These are phyloP conservation scores for Neopipo cinnamomea DNA, from an alignment of 2,113 vertebrate species.

Conservation along the genomic window DNA sequence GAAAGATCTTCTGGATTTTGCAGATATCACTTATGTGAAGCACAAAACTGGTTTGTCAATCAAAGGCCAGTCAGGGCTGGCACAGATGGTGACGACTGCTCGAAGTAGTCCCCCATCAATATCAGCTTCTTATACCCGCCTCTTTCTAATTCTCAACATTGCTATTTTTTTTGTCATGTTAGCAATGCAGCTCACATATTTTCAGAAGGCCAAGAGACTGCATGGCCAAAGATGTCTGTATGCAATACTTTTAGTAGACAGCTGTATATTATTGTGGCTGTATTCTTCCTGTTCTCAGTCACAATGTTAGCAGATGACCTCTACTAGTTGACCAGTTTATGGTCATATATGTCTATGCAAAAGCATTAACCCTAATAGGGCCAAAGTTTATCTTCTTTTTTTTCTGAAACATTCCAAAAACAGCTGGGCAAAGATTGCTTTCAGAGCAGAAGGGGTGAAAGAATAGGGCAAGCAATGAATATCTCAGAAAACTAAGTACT, in stretches of 20 bases:
- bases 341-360: conserved; percentile 63
- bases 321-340: conserved; percentile 46
- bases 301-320: conserved; percentile 81
- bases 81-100: conserved; percentile 72
- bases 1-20: conserved; percentile 89
- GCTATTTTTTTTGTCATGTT: conserved; percentile 92
- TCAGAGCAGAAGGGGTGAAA: conserved; percentile 1
- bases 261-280: conserved; percentile 90
- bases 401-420: conserved; percentile 59
- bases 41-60: conserved; percentile 71
- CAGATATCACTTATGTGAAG: conserved; percentile 78
- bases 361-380: conserved; percentile 58
- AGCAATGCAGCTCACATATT: conserved; percentile 87
- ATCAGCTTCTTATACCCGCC: conserved; percentile 85
- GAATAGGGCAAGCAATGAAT: background rate
- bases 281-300: conserved; percentile 92
- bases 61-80: conserved; percentile 77
- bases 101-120: conserved; percentile 72
- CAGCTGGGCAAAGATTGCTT: background rate
- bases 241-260: conserved; percentile 87
- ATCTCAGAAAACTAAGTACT: conserved; percentile 20
- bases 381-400: conserved; percentile 27
- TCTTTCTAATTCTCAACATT: conserved; percentile 95
- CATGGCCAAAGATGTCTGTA: conserved; percentile 92
- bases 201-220: conserved; percentile 86